Base-by-base conservation (phyloP, 2,888 invertebrate species). In the Pheosia tremula region DNA sequence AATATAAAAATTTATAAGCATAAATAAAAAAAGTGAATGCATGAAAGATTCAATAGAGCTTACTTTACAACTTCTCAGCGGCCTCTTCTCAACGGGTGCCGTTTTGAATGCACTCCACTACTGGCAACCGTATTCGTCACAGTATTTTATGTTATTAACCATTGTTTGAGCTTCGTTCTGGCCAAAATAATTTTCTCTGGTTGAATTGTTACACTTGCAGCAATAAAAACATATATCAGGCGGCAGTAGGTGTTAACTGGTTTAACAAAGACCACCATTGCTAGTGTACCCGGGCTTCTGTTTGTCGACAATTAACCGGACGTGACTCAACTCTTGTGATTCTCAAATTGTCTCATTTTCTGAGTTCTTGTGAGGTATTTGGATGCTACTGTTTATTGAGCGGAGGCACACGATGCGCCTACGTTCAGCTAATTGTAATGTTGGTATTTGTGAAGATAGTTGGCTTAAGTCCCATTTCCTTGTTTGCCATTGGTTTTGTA, bases 91-190 rank as follows among this genome's bases (percentile, higher is more conserved):
- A 68, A 67, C 58, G 65, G 77, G 74, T 70, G 69, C 70, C 72
- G 71, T 75, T 75, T 73, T 69, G 64, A 64, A 70, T 66, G 72
- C 67, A 58, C 78, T 74, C 70, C 65, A 77, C 81, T 79, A 82
- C 85, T 79, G 80, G 77, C 79, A 82, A 80, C 71, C 71, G 74
- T 75, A 90, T 92, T 90, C 84, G 91, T 83, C 84, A 86, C 89
- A 86, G 81, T 76, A 79, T 77, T 83, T 83, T 80, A 82, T 63
- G 65, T 64, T 75, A 71, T 67, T 83, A 81, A 77, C 85, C 81
- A 91, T 92, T 92, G 92, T 91, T 89, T 86, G 82, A 77, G 72
- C 71, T 85, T 87, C 81, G 86, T 86, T 89, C 87, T 85, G 86
- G 85, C 75, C 81, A 80, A 70, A 82, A 85, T 83, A 84, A 90